Percentiles rank a stretch among this genome's conserved stretches.
Conservation (phyloP, 1,140 invertebrate genomes). For the Thalassaphorura encarpata region DNA sequence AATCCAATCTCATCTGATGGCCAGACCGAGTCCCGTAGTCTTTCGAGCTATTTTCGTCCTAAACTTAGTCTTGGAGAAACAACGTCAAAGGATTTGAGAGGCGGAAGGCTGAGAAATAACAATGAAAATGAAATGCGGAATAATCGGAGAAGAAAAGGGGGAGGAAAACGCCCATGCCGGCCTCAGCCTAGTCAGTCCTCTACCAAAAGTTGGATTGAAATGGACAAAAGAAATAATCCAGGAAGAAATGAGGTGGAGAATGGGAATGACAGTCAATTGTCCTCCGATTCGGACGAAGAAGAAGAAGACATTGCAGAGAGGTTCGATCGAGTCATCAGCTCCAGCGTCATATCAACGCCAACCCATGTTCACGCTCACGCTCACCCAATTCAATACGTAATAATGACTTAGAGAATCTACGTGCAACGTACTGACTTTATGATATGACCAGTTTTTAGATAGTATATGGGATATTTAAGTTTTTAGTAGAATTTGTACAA, state of each 20-base stretch:
- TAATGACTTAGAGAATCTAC: too few relatives aligned
- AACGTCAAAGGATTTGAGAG: neutral
- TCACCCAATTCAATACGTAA: too few relatives aligned
- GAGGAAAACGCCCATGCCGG: neutral
- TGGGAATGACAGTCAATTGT: conserved; percentile 38
- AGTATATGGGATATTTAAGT: too few relatives aligned
- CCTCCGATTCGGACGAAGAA: conserved; percentile 39
- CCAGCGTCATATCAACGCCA: neutral
- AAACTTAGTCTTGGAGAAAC: neutral
- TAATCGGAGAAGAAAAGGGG: neutral
- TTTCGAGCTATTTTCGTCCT: conserved; percentile 1
- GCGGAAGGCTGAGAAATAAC: too few relatives aligned
- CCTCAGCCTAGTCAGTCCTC: neutral
- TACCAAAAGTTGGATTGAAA: conserved; percentile 7
- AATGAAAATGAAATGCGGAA: neutral
- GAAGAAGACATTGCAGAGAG: conserved; percentile 52
- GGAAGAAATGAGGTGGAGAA: conserved; percentile 33
- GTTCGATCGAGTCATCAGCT: conserved; percentile 43
- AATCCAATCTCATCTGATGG: too few relatives aligned
- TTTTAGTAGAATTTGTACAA: too few relatives aligned
- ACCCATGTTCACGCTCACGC: too few relatives aligned
- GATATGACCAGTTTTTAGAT: too few relatives aligned
- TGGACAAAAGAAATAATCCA: conserved; percentile 11
- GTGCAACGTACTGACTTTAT: neutral
- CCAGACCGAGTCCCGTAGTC: too few relatives aligned